Evolutionary conservation across 2,888 invertebrate species (phyloP), one percentile per base, ranked within the genome.

Genomic region (Calameuta idolon): DNA sequence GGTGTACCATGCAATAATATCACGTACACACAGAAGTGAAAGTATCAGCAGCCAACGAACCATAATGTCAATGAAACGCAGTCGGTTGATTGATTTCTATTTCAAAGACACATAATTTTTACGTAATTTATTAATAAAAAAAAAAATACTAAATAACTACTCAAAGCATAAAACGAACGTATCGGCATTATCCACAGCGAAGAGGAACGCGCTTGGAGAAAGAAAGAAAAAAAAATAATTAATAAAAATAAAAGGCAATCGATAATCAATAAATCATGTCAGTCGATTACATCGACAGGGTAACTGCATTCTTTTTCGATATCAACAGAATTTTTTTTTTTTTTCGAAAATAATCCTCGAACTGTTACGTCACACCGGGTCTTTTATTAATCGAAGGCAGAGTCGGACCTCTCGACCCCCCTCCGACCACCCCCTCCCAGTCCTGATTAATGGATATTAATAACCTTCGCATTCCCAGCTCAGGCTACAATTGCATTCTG

Each of bases 391-490:
- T 55, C 55, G 9, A 55, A 55, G 55, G 9, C 31, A 31, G 2
- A 23, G 55, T 40, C 23, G 4, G 23, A 40, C 23, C 23, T 23
- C 40, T 5, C 40, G 0, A 0, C 9, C 23, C 2, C 23, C 40
- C 33, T 33, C 23, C 40, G 0, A 0, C 40, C 40, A 12, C 3
- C 4, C 15, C 1, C 40, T 1, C 1, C 37, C 0, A 15, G 12
- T 1, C 23, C 83, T 88, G 88, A 88, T 88, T 88, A 89, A 89
- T 89, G 87, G 84, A 85, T 85, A 87, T 89, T 87, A 87, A 88
- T 87, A 88, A 87, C 85, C 80, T 80, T 77, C 78, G 81, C 82
- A 83, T 83, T 84, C 79, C 79, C 80, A 73, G 79, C 83, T 23
- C 55, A 2, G 23, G 84, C 87, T 87, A 85, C 9, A 86, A 88